Evolutionary conservation across 2,888 invertebrate genomes (phyloP).

Genomic region (Nineta flava): DNA sequence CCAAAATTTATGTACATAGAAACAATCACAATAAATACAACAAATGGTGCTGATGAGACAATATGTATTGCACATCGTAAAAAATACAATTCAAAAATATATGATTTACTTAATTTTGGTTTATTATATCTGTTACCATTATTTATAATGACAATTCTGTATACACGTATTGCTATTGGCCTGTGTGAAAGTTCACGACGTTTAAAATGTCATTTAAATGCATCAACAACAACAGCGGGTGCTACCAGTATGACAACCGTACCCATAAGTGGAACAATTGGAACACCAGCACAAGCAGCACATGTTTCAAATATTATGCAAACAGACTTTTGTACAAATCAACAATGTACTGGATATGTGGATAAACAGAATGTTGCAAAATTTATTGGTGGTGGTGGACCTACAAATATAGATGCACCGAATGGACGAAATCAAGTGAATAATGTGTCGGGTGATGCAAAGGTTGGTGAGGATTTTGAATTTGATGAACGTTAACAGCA

Average conservation of each 20-base stretch:
- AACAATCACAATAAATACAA: constrained; percentile 46
- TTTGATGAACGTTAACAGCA: no score
- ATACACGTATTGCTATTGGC: constrained; percentile 69
- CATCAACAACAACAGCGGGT: constrained; percentile 14
- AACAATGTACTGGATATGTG: no score
- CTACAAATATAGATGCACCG: no score
- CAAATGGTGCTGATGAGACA: constrained; percentile 42
- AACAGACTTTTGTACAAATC: no score
- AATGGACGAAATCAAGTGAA: no score
- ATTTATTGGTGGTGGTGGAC: no score
- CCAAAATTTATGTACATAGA: constrained; percentile 75
- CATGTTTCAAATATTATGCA: no score
- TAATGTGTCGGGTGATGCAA: no score
- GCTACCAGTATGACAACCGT: background rate
- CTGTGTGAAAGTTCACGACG: constrained; percentile 65
- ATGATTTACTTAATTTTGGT: constrained; percentile 69
- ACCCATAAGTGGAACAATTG: background rate
- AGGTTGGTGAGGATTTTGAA: no score
- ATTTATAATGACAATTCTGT: constrained; percentile 64
- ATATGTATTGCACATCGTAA: constrained; percentile 60
- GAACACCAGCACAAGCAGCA: no score
- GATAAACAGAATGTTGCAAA: no score
- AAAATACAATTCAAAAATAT: constrained; percentile 61
- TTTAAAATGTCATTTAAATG: constrained; percentile 35
- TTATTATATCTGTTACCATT: constrained; percentile 71